A percentile compares a stretch with the other conserved stretches of the same genome.
Evolutionary conservation across 1,140 invertebrate species (phyloP).

Genomic region (Aphaenogaster ashmeadi): DNA sequence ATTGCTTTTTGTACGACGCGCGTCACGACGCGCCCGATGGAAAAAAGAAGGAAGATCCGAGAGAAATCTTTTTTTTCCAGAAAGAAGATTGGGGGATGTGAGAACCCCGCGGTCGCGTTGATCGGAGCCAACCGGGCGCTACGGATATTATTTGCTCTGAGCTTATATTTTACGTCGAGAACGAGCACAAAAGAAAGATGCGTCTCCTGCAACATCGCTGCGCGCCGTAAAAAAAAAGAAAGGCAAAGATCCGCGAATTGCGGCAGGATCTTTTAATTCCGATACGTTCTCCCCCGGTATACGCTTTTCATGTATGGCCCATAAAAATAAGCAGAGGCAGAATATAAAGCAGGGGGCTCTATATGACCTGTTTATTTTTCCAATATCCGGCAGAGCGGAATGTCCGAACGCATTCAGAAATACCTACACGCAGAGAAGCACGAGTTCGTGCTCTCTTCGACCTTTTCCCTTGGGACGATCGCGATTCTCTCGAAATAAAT

Average conservation of each 20-base stretch:
- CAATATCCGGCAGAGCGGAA: conserved; percentile 34
- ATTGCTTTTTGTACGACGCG: neutral
- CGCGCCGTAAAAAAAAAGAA: neutral
- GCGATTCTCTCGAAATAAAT: conserved; percentile 53
- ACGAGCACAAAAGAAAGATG: neutral
- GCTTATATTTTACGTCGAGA: neutral
- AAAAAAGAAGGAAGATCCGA: neutral
- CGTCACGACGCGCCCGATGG: neutral
- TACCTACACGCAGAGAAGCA: conserved; percentile 34
- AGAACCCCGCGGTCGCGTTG: neutral
- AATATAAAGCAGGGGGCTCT: conserved; percentile 55
- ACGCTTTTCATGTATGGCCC: neutral
- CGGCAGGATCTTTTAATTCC: conserved; percentile 36
- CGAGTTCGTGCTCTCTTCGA: conserved; percentile 12
- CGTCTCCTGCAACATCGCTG: neutral
- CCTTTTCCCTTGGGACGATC: conserved; percentile 19
- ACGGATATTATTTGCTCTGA: neutral
- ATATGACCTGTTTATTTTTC: conserved; percentile 54
- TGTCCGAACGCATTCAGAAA: conserved; percentile 63
- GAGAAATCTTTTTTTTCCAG: neutral
- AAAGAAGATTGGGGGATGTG: neutral
- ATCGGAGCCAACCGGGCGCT: neutral
- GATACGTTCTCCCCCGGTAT: neutral
- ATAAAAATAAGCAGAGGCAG: conserved; percentile 65
- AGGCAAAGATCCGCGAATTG: neutral